Base-by-base conservation (phyloP, 1,140 invertebrate species). In the Oryctes rhinoceros region DNA sequence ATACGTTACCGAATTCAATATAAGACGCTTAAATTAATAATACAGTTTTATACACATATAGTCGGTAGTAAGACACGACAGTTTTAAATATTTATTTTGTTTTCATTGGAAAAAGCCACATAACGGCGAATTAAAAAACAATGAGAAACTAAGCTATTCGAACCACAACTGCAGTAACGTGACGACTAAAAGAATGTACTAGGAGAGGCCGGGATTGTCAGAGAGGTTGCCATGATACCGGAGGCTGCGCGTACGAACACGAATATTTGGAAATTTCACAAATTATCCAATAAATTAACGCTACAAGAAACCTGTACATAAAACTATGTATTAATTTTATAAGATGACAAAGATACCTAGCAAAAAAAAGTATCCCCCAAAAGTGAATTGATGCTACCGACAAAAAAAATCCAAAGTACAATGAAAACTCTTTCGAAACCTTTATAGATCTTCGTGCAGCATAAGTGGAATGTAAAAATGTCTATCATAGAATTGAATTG, bases 111-210 rank as follows among this genome's bases (percentile, higher is more conserved):
- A 48, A 44, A 71, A 71, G 65, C 24, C 78, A 59, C 78, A 78
- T 78, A 59, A 59, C 39, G 39, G 49, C 78, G 71, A 62, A 74
- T 37, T 74, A 74, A 67, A 75, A 79, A 79, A 79, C 39, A 24
- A 35, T 65, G 78, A 74, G 37, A 79, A 62, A 74, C 65, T 79
- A 79, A 35, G 78, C 62, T 79, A 79, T 49, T 79, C 78, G 18
- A 79, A 44, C 30, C 78, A 79, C 78, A 48, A 71, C 78, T 67
- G 65, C 44, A 47, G 39, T 65, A 74, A 35, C 78, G 39, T 79
- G 62, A 24, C 65, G 65, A 79, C 78, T 79, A 47, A 30, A 74
- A 74, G 37, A 35, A 74, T 39, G 11, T 74, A 49, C 30, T 35
- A 39, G 78, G 39, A 48, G 65, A 67, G n/a, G 78, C 78, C 62